phyloP scores from a whole-genome alignment of 2,113 vertebrate species.

The Menura novaehollandiae region DNA sequence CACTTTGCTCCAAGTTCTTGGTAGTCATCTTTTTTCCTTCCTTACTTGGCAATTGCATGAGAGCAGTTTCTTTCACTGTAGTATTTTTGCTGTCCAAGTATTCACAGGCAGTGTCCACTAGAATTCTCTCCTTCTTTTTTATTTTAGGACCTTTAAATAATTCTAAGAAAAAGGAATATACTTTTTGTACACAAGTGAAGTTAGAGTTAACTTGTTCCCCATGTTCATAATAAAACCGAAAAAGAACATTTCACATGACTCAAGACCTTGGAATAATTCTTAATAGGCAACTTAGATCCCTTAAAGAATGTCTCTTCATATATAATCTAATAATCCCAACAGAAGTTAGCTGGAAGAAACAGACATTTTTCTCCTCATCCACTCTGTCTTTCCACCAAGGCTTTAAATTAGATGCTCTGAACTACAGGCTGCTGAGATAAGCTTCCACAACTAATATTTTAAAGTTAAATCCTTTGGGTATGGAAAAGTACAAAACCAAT shows the following conservation, averaged over 20 bases:
- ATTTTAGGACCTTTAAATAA: constrained; percentile 59
- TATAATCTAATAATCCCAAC: background rate
- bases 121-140: constrained; percentile 83
- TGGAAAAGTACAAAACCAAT: background rate
- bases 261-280: background rate
- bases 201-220: background rate
- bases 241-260: background rate
- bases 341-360: background rate
- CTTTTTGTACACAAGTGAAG: background rate
- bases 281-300: background rate
- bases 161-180: constrained; percentile 60
- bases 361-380: background rate
- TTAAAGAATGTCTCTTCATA: background rate
- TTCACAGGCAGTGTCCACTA: constrained; percentile 45
- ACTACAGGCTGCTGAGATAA: background rate
- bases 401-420: background rate
- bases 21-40: background rate
- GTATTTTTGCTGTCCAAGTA: background rate
- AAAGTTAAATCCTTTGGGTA: background rate
- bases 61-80: background rate
- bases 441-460: background rate
- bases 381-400: background rate
- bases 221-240: background rate
- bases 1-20: background rate
- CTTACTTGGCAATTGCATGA: background rate